These are phyloP conservation scores for Mesocricetus auratus DNA, from an alignment of 2,113 vertebrate genomes.

Conservation along the genomic window DNA sequence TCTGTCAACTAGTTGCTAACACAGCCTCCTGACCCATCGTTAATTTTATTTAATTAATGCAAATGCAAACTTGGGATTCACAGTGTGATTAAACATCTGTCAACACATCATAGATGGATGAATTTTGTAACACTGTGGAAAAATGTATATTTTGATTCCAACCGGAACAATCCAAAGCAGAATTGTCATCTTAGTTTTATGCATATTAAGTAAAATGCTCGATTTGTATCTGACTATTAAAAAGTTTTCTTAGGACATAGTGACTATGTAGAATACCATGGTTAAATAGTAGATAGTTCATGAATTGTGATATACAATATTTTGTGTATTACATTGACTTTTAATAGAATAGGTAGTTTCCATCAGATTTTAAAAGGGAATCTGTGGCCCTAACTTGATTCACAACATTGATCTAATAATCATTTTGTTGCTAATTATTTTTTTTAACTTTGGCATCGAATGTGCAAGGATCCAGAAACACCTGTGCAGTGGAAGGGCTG, in stretches of 20 bases:
- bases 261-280: background rate
- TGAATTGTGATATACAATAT: background rate
- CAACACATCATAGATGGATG: background rate
- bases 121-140: background rate
- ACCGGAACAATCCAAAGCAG: background rate
- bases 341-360: slow-evolving; percentile 23
- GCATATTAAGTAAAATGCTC: background rate
- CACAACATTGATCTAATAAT: background rate
- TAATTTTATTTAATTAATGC: too few relatives aligned
- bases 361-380: background rate
- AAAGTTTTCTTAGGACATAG: background rate
- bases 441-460: background rate
- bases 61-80: too few relatives aligned
- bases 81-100: too few relatives aligned
- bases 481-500: background rate
- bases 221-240: background rate
- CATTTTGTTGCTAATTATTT: slow-evolving; percentile 17
- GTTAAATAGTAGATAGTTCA: background rate
- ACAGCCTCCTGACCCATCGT: too few relatives aligned
- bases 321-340: slow-evolving; percentile 4
- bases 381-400: background rate
- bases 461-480: background rate
- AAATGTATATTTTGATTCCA: background rate
- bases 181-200: slow-evolving; percentile 26
- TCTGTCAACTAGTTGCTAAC: too few relatives aligned